These are phyloP conservation scores for Holotrichia oblita DNA, from an alignment of 1,140 invertebrate genomes.

Conservation along the genomic window DNA sequence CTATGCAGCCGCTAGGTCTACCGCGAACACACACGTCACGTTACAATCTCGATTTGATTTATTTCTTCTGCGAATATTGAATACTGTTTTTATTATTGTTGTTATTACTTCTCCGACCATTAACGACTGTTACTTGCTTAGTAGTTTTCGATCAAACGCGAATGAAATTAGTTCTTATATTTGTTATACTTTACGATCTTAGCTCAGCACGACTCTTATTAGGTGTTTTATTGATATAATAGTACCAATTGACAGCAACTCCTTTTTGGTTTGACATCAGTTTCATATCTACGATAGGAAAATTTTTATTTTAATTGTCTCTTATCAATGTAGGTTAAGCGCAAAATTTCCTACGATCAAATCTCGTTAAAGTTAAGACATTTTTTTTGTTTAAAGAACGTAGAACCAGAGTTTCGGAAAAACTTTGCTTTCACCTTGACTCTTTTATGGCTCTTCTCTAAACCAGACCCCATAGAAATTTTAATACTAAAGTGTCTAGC, in stretches of 20 bases:
- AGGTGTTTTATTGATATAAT: not conserved
- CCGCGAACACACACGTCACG: conserved; percentile 1
- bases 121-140: not conserved
- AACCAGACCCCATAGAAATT: no score
- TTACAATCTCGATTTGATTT: not conserved
- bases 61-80: conserved; percentile 1
- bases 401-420: no score
- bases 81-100: not conserved
- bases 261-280: not conserved
- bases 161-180: not conserved
- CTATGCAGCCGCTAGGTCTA: not conserved
- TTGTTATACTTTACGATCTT: not conserved
- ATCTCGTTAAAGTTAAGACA: no score
- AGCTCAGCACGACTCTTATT: not conserved
- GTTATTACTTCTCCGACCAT: not conserved
- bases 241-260: not conserved
- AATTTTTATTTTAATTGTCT: not conserved
- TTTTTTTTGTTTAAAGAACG: no score
- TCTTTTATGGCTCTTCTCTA: no score
- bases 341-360: no score
- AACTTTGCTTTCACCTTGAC: no score
- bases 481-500: no score
- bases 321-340: no score
- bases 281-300: not conserved
- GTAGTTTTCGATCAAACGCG: not conserved